Base-by-base conservation (phyloP, 1,140 invertebrate species). In the Achroia grisella region DNA sequence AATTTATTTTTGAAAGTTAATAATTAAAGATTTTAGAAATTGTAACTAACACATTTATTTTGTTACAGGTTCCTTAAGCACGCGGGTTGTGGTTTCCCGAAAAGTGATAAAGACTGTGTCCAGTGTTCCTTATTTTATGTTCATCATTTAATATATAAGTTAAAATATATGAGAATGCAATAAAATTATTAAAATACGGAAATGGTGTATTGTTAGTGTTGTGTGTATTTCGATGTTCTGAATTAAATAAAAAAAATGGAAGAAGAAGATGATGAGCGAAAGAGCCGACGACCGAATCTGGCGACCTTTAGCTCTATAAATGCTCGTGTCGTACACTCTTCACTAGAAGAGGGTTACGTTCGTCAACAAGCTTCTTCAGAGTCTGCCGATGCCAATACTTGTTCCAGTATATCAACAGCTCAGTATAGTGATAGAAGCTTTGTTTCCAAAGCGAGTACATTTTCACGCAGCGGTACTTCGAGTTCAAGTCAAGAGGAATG, bases 401-500 rank as follows among this genome's bases (percentile, higher is more conserved):
- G 56, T 30, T 85, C 73, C 15, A 84, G 62, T 63, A 81, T 73
- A 33, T 85, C 78, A 35, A 74, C 75, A 23, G 78, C 81, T 44
- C 76, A 85, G 33, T 84, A 72, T 51, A 81, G 85, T 17, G 83
- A 88, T 36, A 71, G 88, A 30, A 87, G 87, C 35, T 74, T 89
- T 8, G 87, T 89, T 13, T 86, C 87, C 8, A 87, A 87, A 56
- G 69, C 88, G 8, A 90, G 86, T 41, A 88, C 89, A 34, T 91
- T 90, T 48, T 90, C 90, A 0, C 89, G 91, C 31, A 87, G 86
- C 49, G 86, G 81, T 43, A 87, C 84, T 12, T 92, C 91, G 0
- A 91, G 90, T 55, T 92, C 90, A 9, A 91, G 90, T 34, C 90
- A 92, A 61, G 91, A 92, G 58, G 91, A 92, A 39, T 91, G 91